phyloP scores from a whole-genome alignment of 2,888 invertebrate genomes.

The Pyrrhosoma nymphula region DNA sequence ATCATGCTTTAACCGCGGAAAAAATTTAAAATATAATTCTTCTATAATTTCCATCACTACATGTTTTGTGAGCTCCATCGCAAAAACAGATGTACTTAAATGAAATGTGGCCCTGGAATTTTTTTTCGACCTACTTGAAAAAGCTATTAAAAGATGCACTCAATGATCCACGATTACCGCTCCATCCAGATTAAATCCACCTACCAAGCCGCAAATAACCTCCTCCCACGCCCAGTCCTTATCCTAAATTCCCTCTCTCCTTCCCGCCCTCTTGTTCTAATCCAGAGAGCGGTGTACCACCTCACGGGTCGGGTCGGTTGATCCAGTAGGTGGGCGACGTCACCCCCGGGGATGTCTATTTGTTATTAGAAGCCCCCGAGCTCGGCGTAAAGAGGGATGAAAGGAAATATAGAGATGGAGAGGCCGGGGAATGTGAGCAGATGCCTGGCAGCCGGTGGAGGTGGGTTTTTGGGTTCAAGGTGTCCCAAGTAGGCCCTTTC shows the following conservation, averaged over 20 bases:
- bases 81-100: too few species aligned
- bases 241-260: too few species aligned
- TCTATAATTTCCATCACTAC: too few species aligned
- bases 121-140: too few species aligned
- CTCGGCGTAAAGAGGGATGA: background rate
- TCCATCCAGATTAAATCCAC: background rate
- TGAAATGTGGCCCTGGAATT: too few species aligned
- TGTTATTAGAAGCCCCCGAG: conserved; percentile 23
- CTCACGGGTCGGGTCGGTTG: background rate
- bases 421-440: background rate
- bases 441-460: background rate
- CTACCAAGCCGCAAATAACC: background rate
- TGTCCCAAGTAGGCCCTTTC: too few species aligned
- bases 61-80: too few species aligned
- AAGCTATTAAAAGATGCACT: too few species aligned
- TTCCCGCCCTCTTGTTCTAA: background rate
- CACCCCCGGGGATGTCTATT: background rate
- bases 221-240: background rate
- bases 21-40: too few species aligned
- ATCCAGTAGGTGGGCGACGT: background rate
- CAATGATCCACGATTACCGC: background rate
- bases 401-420: background rate
- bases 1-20: too few species aligned
- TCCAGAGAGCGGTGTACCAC: background rate
- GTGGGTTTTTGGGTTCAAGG: background rate